Evolutionary conservation across 1,140 invertebrate species (phyloP).

Genomic region (Micrasema minimum): DNA sequence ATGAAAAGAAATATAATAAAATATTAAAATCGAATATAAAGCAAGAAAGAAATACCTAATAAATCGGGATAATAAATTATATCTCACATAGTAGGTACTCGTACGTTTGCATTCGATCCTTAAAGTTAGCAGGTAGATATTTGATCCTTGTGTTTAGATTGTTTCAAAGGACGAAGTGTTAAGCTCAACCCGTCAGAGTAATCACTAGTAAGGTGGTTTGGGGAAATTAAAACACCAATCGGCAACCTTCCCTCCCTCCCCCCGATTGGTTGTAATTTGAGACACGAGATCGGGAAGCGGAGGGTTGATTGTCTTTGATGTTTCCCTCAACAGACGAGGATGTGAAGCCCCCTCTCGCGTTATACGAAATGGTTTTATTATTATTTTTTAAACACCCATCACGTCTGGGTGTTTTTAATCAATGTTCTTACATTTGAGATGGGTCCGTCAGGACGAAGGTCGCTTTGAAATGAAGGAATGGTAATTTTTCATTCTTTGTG

Average conservation of each 20-base stretch:
- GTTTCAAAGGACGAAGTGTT: conserved; percentile 32
- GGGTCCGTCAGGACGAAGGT: conserved; percentile 15
- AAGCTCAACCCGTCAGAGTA: background rate
- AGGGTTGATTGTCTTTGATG: conserved; percentile 51
- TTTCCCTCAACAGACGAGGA: conserved; percentile 20
- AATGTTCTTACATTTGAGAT: conserved; percentile 46
- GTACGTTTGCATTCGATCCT: too few species aligned
- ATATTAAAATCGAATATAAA: too few species aligned
- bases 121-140: background rate
- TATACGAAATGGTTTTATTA: conserved; percentile 41
- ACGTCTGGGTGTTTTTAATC: conserved; percentile 47
- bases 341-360: conserved; percentile 8
- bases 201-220: background rate
- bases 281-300: conserved; percentile 12
- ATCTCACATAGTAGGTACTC: too few species aligned
- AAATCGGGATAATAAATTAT: too few species aligned
- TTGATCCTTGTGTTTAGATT: conserved; percentile 22
- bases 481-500: conserved; percentile 15
- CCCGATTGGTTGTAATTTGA: conserved; percentile 53
- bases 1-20: too few species aligned
- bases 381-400: conserved; percentile 49
- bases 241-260: background rate
- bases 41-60: too few species aligned
- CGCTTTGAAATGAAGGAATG: conserved; percentile 23
- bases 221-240: conserved; percentile 50